Conservation (phyloP, 92 coral and sea anemone species). For the Porites evermanni region DNA sequence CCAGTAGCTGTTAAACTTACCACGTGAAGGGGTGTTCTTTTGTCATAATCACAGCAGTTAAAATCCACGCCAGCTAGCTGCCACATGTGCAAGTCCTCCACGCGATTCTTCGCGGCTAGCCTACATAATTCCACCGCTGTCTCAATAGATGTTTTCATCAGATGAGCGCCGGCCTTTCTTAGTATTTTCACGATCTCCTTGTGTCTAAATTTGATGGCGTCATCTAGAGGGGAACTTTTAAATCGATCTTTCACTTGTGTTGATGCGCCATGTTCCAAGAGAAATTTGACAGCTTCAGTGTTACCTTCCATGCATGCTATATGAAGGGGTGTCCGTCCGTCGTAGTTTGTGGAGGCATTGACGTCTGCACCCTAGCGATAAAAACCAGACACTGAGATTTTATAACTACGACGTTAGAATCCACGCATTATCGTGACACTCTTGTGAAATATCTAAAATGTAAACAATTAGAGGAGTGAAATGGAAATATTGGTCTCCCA, state of each 20-base stretch:
- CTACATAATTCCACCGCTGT: constrained; percentile 91
- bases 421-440: background rate
- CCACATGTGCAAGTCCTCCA: constrained; percentile 82
- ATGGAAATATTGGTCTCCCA: too few species aligned
- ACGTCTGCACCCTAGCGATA: constrained; percentile 80
- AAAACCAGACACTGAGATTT: background rate
- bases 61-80: constrained; percentile 83
- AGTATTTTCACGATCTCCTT: constrained; percentile 81
- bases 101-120: constrained; percentile 89
- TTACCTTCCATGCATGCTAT: constrained; percentile 90
- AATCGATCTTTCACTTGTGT: constrained; percentile 88
- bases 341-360: constrained; percentile 82
- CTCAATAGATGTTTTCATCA: constrained; percentile 69
- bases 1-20: constrained; percentile 38
- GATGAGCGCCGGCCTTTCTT: constrained; percentile 75
- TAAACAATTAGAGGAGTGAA: too few species aligned
- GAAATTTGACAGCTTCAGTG: constrained; percentile 74
- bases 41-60: constrained; percentile 84
- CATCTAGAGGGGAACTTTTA: constrained; percentile 86
- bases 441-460: too few species aligned
- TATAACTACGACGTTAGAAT: background rate
- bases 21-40: constrained; percentile 95
- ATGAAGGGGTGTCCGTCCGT: constrained; percentile 94
- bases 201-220: constrained; percentile 85
- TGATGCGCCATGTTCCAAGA: constrained; percentile 86